A percentile compares a stretch with the other conserved stretches of the same genome.
Conservation (phyloP, 53 echinoderm and acorn worm genomes). For the Echinarachnius parma region DNA sequence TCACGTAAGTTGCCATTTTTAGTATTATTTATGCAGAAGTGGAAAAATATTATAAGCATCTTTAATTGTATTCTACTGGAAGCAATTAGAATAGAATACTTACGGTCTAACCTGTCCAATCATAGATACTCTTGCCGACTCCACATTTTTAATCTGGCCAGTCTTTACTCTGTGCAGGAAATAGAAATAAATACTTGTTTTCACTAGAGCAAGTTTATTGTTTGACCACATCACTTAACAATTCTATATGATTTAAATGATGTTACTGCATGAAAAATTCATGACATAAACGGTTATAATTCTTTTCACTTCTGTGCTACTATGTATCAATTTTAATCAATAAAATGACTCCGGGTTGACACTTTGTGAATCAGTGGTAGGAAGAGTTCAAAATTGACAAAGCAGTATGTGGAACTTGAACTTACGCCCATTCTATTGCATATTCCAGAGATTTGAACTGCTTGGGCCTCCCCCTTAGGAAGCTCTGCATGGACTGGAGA, state of each 20-base stretch:
- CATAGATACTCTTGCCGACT: slow-evolving; percentile 94
- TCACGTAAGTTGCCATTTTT: too few relatives aligned
- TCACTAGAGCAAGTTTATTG: too few relatives aligned
- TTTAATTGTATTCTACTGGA: too few relatives aligned
- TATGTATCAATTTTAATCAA: background rate
- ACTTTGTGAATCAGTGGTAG: too few relatives aligned
- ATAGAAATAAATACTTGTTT: background rate
- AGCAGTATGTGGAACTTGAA: background rate
- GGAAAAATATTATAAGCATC: too few relatives aligned
- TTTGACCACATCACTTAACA: too few relatives aligned
- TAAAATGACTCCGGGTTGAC: too few relatives aligned
- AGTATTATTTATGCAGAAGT: background rate
- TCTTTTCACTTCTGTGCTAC: background rate
- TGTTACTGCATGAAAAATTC: too few relatives aligned
- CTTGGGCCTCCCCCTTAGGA: slow-evolving; percentile 79
- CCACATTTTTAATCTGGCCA: slow-evolving; percentile 87
- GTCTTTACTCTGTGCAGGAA: slow-evolving; percentile 71
- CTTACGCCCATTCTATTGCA: slow-evolving; percentile 96
- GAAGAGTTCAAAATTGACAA: too few relatives aligned
- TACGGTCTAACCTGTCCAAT: slow-evolving; percentile 85
- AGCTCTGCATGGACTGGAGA: slow-evolving; percentile 93
- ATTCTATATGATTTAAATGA: too few relatives aligned
- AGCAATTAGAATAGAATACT: slow-evolving; percentile 20
- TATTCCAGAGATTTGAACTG: slow-evolving; percentile 88
- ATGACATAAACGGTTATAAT: too few relatives aligned